Base-by-base conservation (phyloP, 1,140 invertebrate genomes). In the Prorops nasuta region DNA sequence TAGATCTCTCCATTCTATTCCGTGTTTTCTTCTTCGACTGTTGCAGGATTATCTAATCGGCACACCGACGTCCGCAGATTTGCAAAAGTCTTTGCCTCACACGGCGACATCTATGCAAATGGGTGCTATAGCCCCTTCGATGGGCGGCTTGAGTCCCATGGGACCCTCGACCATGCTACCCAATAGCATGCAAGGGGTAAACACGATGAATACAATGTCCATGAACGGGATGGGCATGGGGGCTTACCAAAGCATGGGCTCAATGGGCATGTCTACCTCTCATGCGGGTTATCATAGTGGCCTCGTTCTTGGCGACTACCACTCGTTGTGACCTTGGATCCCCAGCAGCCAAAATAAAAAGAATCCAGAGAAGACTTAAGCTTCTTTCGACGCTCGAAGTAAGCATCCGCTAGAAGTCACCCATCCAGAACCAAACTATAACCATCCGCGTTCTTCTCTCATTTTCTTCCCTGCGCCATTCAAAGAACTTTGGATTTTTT, bases 291-390 rank as follows among this genome's bases (percentile, higher is more conserved):
- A 77, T 51, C 76, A 76, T 60, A 74, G 72, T 54, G 71, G 71
- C 20, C 60, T 78, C 37, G 76, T 77, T 37, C 61, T 78, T 47
- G 74, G 73, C 31, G 74, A 78, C 31, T 78, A 77, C 51, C 76
- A 77, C 39, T 72, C 74, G 47, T 78, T 78, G 74, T 78, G 76
- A 78, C 74, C 72, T 69, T 76, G 76, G 76, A 61, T 64, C 58
- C 71, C 64, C 44, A 64, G 62, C 36, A 71, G 57, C 44, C 70
- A 72, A 55, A 51, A 63, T 47, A 76, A 76, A 54, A 68, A 69
- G 39, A 71, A 69, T 48, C 71, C 72, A 56, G 72, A 76, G 64
- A 74, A 74, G 56, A 72, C 70, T 57, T 74, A 72, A 65, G 37
- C n/a, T n/a, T n/a, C n/a, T n/a, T n/a, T n/a, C n/a, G n/a, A n/a